Percentiles rank a stretch among this genome's conserved stretches.
These are phyloP conservation scores for Gopherus evgoodei DNA, from an alignment of 2,113 vertebrate genomes.

Conservation along the genomic window DNA sequence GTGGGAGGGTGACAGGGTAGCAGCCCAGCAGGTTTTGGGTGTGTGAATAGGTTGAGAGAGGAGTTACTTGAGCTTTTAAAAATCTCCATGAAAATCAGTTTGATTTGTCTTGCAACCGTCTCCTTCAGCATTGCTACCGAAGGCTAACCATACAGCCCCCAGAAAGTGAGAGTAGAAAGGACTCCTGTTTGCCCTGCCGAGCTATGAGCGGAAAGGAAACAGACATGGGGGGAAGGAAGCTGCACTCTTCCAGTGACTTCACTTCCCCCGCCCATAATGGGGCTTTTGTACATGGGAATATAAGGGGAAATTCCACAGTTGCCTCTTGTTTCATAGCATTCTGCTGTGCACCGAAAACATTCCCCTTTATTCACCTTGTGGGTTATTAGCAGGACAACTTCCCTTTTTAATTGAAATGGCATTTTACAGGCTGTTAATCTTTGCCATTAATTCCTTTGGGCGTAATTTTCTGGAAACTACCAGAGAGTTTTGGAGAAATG, in stretches of 20 bases:
- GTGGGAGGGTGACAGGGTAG: neutral
- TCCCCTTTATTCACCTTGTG: neutral
- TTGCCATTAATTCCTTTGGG: neutral
- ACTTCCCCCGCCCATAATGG: neutral
- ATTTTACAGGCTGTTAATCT: neutral
- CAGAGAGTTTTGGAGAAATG: neutral
- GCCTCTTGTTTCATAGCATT: accelerated
- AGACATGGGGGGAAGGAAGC: neutral
- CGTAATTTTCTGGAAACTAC: neutral
- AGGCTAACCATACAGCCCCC: neutral
- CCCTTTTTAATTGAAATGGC: neutral
- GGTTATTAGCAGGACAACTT: neutral
- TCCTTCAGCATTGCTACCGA: neutral
- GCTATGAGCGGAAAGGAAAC: conserved; percentile 3
- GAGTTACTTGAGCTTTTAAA: neutral
- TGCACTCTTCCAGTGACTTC: neutral
- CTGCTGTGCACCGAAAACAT: neutral
- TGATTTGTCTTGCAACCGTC: neutral
- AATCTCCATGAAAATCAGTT: neutral
- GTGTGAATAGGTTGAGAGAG: neutral
- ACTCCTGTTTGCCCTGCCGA: conserved; percentile 4
- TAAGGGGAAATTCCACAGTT: conserved; percentile 9
- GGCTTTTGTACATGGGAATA: accelerated
- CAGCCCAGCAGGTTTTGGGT: neutral
- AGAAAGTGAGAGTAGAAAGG: accelerated